Evolutionary conservation across 2,888 invertebrate genomes (phyloP).

Genomic region (Pomacea canaliculata): DNA sequence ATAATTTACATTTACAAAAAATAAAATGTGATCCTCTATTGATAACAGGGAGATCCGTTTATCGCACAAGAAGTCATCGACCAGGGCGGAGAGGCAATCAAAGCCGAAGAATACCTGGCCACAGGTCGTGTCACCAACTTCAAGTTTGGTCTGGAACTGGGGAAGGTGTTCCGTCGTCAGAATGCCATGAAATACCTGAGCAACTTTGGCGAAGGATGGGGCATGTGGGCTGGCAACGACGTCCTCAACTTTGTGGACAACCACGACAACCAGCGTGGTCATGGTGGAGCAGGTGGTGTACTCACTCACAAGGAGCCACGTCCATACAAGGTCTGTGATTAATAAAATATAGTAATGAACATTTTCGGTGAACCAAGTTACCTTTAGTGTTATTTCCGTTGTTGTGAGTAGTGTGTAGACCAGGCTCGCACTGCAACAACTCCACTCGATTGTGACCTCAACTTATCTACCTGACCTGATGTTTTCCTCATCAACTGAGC

Average conservation of each 20-base stretch:
- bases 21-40: background rate
- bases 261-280: slow-evolving; percentile 79
- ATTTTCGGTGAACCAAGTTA: background rate
- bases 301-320: slow-evolving; percentile 16
- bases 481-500: too few relatives aligned
- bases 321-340: slow-evolving; percentile 21
- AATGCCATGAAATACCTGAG: slow-evolving; percentile 50
- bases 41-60: slow-evolving; percentile 41
- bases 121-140: slow-evolving; percentile 79
- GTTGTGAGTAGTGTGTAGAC: too few relatives aligned
- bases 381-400: background rate
- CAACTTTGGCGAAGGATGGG: slow-evolving; percentile 52
- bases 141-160: slow-evolving; percentile 1
- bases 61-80: slow-evolving; percentile 63
- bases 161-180: slow-evolving; percentile 6
- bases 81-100: slow-evolving; percentile 56
- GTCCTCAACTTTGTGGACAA: slow-evolving; percentile 89
- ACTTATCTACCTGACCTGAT: too few relatives aligned
- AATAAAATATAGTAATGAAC: background rate
- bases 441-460: too few relatives aligned
- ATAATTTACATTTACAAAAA: too few relatives aligned
- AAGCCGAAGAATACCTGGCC: slow-evolving; percentile 53
- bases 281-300: slow-evolving; percentile 1
- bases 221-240: slow-evolving; percentile 59
- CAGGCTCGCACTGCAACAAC: too few relatives aligned